A percentile compares a stretch with the other conserved stretches of the same genome.
These are phyloP conservation scores for Amblyteles armatorius DNA, from an alignment of 2,888 invertebrate genomes.

Conservation along the genomic window DNA sequence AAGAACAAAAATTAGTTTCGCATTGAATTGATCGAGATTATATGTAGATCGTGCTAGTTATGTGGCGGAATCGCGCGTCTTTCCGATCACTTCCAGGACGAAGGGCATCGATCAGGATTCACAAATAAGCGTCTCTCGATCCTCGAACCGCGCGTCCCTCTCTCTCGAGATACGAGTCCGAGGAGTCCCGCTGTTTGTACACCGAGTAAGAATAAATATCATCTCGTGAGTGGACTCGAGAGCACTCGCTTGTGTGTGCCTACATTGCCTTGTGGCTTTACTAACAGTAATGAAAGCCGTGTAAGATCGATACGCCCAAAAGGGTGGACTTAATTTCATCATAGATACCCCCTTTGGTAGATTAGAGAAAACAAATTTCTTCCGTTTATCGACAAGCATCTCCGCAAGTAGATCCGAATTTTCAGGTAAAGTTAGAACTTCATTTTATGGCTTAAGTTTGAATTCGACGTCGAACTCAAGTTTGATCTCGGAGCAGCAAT, in stretches of 20 bases:
- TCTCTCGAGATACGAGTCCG: background rate
- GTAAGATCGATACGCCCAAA: slow-evolving; percentile 37
- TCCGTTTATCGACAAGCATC: background rate
- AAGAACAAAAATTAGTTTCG: background rate
- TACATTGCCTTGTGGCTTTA: slow-evolving; percentile 41
- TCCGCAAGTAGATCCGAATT: too few species aligned
- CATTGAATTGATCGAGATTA: slow-evolving; percentile 40
- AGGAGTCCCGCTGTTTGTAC: slow-evolving; percentile 17
- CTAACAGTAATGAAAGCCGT: slow-evolving; percentile 57
- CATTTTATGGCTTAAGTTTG: too few species aligned
- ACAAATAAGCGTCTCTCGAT: slow-evolving; percentile 55
- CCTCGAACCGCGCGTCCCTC: background rate
- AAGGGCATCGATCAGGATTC: slow-evolving; percentile 58
- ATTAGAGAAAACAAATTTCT: background rate
- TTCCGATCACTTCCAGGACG: slow-evolving; percentile 40
- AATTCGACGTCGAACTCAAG: too few species aligned
- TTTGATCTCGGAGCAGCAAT: too few species aligned
- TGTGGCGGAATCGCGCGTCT: slow-evolving; percentile 18
- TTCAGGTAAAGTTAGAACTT: too few species aligned
- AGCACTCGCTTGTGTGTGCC: slow-evolving; percentile 8
- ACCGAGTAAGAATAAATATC: slow-evolving; percentile 52
- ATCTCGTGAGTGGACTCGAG: slow-evolving; percentile 64
- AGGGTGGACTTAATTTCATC: background rate
- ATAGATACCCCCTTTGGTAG: slow-evolving; percentile 3
- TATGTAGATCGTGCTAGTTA: slow-evolving; percentile 59